Percentiles rank a stretch among this genome's conserved stretches.
These are phyloP conservation scores for Nineta flava DNA, from an alignment of 2,888 invertebrate species.

Conservation along the genomic window DNA sequence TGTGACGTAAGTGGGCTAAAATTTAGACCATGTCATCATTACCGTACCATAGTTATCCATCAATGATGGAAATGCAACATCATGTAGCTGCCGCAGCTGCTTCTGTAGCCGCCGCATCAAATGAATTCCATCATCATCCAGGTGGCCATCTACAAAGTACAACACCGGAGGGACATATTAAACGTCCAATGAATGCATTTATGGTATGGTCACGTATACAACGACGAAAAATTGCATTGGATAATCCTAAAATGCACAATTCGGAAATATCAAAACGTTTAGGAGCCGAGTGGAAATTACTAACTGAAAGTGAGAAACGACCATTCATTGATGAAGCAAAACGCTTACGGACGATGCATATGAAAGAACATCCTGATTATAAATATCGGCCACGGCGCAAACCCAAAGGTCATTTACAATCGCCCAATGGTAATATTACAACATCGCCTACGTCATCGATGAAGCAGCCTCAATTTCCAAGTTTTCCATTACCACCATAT, in stretches of 20 bases:
- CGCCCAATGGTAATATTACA: conserved; percentile 16
- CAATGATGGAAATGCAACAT: conserved; percentile 7
- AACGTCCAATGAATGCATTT: conserved; percentile 95
- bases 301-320: conserved; percentile 73
- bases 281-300: conserved; percentile 85
- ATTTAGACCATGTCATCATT: conserved; percentile 4
- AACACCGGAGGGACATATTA: conserved; percentile 65
- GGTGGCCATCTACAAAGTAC: conserved; percentile 20
- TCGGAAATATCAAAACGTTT: conserved; percentile 81
- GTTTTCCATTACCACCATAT: conserved; percentile 44
- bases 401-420: conserved; percentile 52
- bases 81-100: conserved; percentile 6
- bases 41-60: conserved; percentile 5
- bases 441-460: conserved; percentile 20
- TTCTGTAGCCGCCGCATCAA: not conserved
- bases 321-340: conserved; percentile 95
- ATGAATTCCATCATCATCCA: not conserved
- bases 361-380: conserved; percentile 85
- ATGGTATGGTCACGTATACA: conserved; percentile 95
- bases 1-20: too few species aligned
- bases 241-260: conserved; percentile 88
- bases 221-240: conserved; percentile 79
- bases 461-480: conserved; percentile 32
- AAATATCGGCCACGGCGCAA: conserved; percentile 77
- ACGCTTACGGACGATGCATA: conserved; percentile 68